Base-by-base conservation (phyloP, 2,888 invertebrate species). In the Candidula unifasciata region DNA sequence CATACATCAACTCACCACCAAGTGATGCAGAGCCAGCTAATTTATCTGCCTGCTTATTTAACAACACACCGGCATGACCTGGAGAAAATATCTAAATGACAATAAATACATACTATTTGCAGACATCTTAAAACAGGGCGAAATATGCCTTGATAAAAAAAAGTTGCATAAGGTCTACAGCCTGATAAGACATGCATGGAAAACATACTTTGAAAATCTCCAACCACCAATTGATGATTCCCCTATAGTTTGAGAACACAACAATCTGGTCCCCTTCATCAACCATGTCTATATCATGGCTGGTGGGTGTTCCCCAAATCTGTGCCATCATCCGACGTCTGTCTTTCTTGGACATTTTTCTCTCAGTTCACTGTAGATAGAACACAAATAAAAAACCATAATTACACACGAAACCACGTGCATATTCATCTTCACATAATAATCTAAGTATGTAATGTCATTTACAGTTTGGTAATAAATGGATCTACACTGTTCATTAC, bases 191-290 rank as follows among this genome's bases (percentile, higher is more conserved):
- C n/a, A n/a, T n/a, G n/a, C n/a, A n/a, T n/a, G n/a, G 54, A 13
- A 33, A 30, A 6, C 57, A 27, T 60, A 85, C 87, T 78, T 90
- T 89, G 44, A 91, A 90, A 52, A 91, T 89, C 64, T 88, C 88
- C 86, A 92, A 85, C 91, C 91, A 92, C 90, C 90, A 91, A 18
- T 87, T 83, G 3, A 90, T 88, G 16, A 91, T 89, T 44, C 90
- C 91, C 69, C 88, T 85, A 76, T 90, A 90, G 30, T 89, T 86
- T 5, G 91, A 90, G 16, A 90, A 90, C 0, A 92, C 90, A 0
- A 91, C 90, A 13, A 92, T 87, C 77, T 91, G 90, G 80, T 89
- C 89, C 6, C 91, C 92, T 87, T 91, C 90, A 84, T 92, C 92
- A 69, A 92, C 90, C 82, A 92, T 90, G 76, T 92, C 92, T 57